Conservation (phyloP, 2,797 vertebrate species). For the Squalus acanthias region DNA sequence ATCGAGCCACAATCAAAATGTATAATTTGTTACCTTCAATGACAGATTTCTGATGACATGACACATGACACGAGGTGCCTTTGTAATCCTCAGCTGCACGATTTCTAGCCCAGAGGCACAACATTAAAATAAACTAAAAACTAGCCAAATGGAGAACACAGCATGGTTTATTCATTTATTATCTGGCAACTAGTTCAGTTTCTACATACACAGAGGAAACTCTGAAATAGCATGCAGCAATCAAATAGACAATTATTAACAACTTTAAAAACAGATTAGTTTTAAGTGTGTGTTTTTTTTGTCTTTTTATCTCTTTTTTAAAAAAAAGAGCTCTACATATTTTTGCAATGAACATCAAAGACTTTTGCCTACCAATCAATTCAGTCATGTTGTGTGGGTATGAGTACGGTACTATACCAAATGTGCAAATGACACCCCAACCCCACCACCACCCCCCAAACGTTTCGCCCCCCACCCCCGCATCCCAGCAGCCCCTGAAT, state of each 20-base stretch:
- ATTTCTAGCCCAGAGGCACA: neutral
- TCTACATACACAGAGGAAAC: conserved; percentile 53
- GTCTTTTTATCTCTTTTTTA: neutral
- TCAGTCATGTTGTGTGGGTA: neutral
- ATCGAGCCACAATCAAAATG: neutral
- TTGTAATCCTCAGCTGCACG: neutral
- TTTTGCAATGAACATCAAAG: conserved; percentile 6
- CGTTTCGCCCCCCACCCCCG: neutral
- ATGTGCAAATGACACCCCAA: neutral
- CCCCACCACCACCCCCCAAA: too few relatives aligned
- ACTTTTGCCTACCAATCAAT: conserved; percentile 17
- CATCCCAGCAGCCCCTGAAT: neutral
- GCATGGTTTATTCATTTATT: conserved; percentile 52
- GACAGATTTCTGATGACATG: neutral
- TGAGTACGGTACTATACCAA: neutral
- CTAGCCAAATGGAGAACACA: conserved; percentile 50
- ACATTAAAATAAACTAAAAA: conserved; percentile 39
- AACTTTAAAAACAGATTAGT: conserved; percentile 18
- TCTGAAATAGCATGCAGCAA: conserved; percentile 52
- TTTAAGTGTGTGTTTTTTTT: neutral
- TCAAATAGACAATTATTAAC: conserved; percentile 46
- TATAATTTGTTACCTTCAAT: conserved; percentile 13
- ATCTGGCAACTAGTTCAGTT: conserved; percentile 43
- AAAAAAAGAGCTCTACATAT: neutral
- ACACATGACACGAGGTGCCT: neutral